These are phyloP conservation scores for Panorpa germanica DNA, from an alignment of 2,888 invertebrate genomes.

Conservation along the genomic window DNA sequence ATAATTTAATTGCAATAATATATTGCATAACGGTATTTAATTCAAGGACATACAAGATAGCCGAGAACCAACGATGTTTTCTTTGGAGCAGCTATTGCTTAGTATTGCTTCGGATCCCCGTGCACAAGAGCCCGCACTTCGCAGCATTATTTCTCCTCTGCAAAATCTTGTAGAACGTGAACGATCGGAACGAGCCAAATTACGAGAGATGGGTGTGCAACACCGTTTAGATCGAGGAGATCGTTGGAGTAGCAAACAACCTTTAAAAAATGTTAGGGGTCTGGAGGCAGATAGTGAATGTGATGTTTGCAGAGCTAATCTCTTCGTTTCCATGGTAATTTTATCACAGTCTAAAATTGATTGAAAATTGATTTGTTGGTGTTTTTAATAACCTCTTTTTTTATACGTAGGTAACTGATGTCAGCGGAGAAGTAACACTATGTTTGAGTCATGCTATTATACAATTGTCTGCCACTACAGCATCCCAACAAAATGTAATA, in stretches of 20 bases:
- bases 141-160: no score
- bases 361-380: conserved; percentile 4
- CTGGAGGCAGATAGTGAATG: conserved; percentile 57
- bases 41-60: conserved; percentile 58
- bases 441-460: conserved; percentile 4
- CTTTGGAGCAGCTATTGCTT: conserved; percentile 62
- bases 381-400: conserved; percentile 6
- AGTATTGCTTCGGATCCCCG: conserved; percentile 50
- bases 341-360: not conserved
- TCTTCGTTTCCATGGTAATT: conserved; percentile 65
- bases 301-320: conserved; percentile 61
- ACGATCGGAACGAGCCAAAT: conserved; percentile 11
- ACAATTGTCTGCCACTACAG: conserved; percentile 4
- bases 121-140: no score
- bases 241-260: no score
- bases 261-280: no score
- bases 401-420: conserved; percentile 3
- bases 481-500: conserved; percentile 13
- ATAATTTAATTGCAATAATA: conserved; percentile 2
- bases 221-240: conserved; percentile 4
- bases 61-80: conserved; percentile 81
- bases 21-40: not conserved
- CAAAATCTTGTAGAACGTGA: conserved; percentile 16
- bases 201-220: not conserved
- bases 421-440: conserved; percentile 1